Base-by-base conservation (phyloP, 2,113 vertebrate genomes). In the Onychostoma macrolepis region DNA sequence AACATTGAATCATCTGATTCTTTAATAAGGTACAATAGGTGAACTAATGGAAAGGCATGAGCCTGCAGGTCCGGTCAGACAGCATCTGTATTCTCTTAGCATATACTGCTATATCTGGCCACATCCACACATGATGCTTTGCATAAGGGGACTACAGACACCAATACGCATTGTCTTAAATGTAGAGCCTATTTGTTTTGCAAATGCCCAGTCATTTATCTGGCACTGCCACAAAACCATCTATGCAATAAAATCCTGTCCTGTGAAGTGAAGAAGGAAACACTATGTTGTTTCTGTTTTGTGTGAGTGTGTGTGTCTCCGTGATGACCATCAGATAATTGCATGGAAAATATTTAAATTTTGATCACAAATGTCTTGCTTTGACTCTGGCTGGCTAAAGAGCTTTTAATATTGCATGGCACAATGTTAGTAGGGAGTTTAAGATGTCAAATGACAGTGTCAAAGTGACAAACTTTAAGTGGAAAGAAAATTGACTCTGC, bases 301-400 rank as follows among this genome's bases (percentile, higher is more conserved):
- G 50, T 56, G 50, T 6, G 50, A 21, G 50, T 56, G 53, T 53
- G 63, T 8, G 69, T 36, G 84, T 24, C 63, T 83, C 43, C 19
- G 10, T 83, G 84, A 88, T 90, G 33, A 24, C 82, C 56, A 79
- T 91, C 89, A 78, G 83, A 89, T 90, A 89, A 87, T 87, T 72
- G 65, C 58, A 80, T 6, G 79, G 75, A 89, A 89, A 88, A 87
- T 88, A 91, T 91, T 91, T 78, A 87, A 88, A 90, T 88, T 41
- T 45, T n/a, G 41, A 50, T 26, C 84, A 72, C 41, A 36, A 4
- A 43, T 86, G 80, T 86, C 72, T 87, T n/a, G 24, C 61, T 85
- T 86, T 84, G 76, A 76, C 58, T 61, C 43, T 33, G 74, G 8
- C 81, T 45, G 67, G 28, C 61, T 38, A 19, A 76, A 86, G 67